Evolutionary conservation across 2,888 invertebrate genomes (phyloP).

Genomic region (Tachystola acroxantha): DNA sequence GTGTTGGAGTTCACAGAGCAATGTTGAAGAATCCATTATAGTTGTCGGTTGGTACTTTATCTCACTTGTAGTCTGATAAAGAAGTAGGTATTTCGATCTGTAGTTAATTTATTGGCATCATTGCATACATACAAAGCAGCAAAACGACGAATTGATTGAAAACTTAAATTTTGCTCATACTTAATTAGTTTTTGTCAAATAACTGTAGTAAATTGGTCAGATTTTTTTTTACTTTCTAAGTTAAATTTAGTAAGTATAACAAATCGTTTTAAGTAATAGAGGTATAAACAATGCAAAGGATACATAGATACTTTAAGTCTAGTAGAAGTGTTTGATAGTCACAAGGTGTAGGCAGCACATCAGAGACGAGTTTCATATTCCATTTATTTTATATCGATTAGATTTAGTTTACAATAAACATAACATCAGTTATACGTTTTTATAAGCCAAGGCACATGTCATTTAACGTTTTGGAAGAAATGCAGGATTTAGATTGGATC

Average conservation of each 20-base stretch:
- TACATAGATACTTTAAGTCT: background rate
- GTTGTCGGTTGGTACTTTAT: no score
- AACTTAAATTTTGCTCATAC: no score
- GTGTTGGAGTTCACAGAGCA: no score
- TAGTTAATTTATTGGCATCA: no score
- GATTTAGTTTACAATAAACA: slow-evolving; percentile 46
- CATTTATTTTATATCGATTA: slow-evolving; percentile 32
- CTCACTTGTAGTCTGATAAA: no score
- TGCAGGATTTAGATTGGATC: slow-evolving; percentile 74
- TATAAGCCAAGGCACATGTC: slow-evolving; percentile 75
- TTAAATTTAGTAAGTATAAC: background rate
- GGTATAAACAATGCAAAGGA: background rate
- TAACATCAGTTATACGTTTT: slow-evolving; percentile 61
- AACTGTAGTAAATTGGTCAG: no score
- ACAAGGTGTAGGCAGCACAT: slow-evolving; percentile 43
- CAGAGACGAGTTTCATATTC: slow-evolving; percentile 37
- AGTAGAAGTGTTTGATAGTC: slow-evolving; percentile 7
- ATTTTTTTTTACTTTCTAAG: no score
- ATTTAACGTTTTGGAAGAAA: slow-evolving; percentile 67
- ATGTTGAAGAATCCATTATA: no score
- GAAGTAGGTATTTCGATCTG: no score
- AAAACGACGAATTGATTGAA: no score
- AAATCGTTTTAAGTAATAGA: background rate
- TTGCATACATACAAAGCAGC: no score
- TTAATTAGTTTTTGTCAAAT: no score